A percentile compares a stretch with the other conserved stretches of the same genome.
Evolutionary conservation across 2,797 vertebrate species (phyloP).

Genomic region (Pseudochirops corinnae): DNA sequence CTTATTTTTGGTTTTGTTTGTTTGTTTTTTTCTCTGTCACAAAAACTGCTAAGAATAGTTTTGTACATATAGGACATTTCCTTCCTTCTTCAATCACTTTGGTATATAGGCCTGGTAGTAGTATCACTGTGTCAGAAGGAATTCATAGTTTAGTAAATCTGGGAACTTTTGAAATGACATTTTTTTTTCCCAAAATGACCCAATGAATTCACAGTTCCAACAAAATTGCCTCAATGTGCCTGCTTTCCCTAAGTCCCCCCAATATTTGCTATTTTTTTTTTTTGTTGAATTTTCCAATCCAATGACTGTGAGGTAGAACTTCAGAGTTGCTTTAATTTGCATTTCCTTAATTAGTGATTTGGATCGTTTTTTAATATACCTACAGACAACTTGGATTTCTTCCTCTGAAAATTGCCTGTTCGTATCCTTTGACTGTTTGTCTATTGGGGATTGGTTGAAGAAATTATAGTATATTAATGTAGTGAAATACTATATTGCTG

Average conservation of each 20-base stretch:
- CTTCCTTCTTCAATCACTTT: background rate
- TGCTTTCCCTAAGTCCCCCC: background rate
- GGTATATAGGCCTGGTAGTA: background rate
- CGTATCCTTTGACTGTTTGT: background rate
- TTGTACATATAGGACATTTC: background rate
- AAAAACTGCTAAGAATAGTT: background rate
- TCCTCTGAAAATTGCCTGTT: background rate
- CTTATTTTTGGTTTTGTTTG: background rate
- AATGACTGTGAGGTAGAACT: background rate
- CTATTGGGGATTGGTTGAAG: background rate
- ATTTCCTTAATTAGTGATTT: background rate
- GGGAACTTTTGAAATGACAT: too few species aligned
- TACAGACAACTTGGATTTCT: background rate
- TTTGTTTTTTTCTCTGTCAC: too few species aligned
- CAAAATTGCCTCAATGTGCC: background rate
- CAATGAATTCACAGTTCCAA: background rate
- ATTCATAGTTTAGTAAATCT: background rate
- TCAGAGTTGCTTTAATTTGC: background rate
- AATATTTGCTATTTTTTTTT: background rate
- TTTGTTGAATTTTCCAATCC: background rate
- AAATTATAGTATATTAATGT: background rate
- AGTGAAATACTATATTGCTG: background rate
- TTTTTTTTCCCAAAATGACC: background rate
- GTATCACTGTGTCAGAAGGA: background rate
- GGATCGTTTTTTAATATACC: background rate